These are phyloP conservation scores for Trachelus troglodyta DNA, from an alignment of 2,888 invertebrate genomes.

Conservation along the genomic window DNA sequence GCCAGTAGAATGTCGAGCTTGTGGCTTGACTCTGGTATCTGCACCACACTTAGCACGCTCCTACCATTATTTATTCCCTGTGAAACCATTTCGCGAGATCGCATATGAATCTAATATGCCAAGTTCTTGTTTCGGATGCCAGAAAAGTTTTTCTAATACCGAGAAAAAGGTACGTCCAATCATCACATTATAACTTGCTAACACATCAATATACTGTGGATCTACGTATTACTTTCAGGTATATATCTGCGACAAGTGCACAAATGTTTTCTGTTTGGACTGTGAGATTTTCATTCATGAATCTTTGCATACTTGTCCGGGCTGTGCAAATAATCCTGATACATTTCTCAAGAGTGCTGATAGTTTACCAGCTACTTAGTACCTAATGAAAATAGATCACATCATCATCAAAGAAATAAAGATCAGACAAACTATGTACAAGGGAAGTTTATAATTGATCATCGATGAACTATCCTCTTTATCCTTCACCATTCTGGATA, in stretches of 20 bases:
- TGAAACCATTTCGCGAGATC: conserved; percentile 85
- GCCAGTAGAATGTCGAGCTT: conserved; percentile 96
- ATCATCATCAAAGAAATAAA: neutral
- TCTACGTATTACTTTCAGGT: conserved; percentile 69
- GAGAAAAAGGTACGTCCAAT: conserved; percentile 77
- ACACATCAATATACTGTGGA: too few species aligned
- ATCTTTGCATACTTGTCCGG: conserved; percentile 95
- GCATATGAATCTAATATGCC: conserved; percentile 70
- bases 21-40: conserved; percentile 95
- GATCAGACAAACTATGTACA: neutral
- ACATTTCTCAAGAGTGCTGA: conserved; percentile 60
- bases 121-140: conserved; percentile 79
- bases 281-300: conserved; percentile 96
- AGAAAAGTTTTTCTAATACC: conserved; percentile 73
- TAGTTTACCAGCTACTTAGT: neutral
- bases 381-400: neutral
- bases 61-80: conserved; percentile 97
- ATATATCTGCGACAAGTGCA: conserved; percentile 85
- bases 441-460: neutral
- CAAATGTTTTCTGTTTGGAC: conserved; percentile 88
- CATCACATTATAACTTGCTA: neutral
- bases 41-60: conserved; percentile 98
- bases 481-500: neutral
- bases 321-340: conserved; percentile 82
- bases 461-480: neutral